A percentile compares a stretch with the other conserved stretches of the same genome.
Evolutionary conservation across 2,888 invertebrate species (phyloP).

Genomic region (Tenthredo mesomela): DNA sequence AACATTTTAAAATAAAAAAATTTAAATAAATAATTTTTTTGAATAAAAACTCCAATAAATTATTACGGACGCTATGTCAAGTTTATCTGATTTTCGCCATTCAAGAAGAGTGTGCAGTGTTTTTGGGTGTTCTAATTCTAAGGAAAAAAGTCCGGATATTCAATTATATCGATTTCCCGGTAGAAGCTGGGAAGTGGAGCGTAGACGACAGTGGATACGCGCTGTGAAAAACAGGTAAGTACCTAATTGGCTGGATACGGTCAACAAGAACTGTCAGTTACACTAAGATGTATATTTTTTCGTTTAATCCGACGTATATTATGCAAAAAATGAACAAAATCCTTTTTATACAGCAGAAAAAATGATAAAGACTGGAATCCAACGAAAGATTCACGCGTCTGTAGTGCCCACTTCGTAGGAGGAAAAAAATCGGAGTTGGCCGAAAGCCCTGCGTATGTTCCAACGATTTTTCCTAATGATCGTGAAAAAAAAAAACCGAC

Average conservation of each 20-base stretch:
- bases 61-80: constrained; percentile 7
- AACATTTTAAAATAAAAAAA: no score
- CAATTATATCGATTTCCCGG: constrained; percentile 18
- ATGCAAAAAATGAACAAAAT: neutral
- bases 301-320: neutral
- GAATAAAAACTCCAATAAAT: no score
- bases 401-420: no score
- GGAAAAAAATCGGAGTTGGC: neutral
- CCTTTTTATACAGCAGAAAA: neutral
- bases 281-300: no score
- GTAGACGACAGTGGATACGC: neutral
- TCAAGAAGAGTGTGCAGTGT: constrained; percentile 40
- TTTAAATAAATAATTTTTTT: no score
- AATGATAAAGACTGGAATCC: neutral
- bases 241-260: neutral
- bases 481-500: neutral
- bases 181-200: neutral
- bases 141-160: constrained; percentile 3
- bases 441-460: constrained; percentile 5
- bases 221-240: neutral
- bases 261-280: no score
- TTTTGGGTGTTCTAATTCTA: constrained; percentile 29
- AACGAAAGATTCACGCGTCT: no score
- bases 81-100: constrained; percentile 7
- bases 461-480: neutral